Base-by-base conservation (phyloP, 2,888 invertebrate species). In the Drosophila greeni region DNA sequence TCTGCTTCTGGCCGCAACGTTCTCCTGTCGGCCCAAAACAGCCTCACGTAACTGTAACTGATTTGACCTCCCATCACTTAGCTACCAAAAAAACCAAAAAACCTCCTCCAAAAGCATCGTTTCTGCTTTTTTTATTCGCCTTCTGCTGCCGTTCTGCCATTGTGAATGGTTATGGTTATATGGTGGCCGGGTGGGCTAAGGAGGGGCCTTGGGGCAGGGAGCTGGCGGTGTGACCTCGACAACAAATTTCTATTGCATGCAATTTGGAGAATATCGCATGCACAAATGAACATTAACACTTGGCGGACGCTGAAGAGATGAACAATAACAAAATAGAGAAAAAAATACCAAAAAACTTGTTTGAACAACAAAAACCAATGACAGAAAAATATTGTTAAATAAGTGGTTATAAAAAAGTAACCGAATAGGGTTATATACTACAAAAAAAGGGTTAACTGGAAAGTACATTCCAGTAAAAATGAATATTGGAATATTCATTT, bases 281-380 rank as follows among this genome's bases (percentile, higher is more conserved):
- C 72, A 51, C 81, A 77, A 82, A 83, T 83, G 70, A 82, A 69
- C 84, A 82, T 80, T 83, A 73, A 82, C 78, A 84, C 85, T 84
- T 82, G 72, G 67, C 68, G 70, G 73, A 57, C 73, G 60, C 59
- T 73, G 57, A 42, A 48, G 39, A 76, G 42, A 51, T 40, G 66
- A 26, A 48, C 43, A 60, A 48, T 43, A 61, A 58, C 37, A 24
- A n/a, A n/a, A n/a, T n/a, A n/a, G 57, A 48, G 39, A 61, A 14
- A 42, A 55, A 48, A 43, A 52, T 9, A 55, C 62, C 52, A 34
- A 57, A 76, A 76, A 71, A 72, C 74, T 72, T 71, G 70, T 72
- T 73, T 72, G 57, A 33, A 39, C 71, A 45, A 52, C 59, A 34
- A 49, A 42, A 70, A 59, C 54, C 66, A 71, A 58, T 73, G 74